phyloP scores from a whole-genome alignment of 2,888 invertebrate genomes.

The Melikaiella ostensackeni region DNA sequence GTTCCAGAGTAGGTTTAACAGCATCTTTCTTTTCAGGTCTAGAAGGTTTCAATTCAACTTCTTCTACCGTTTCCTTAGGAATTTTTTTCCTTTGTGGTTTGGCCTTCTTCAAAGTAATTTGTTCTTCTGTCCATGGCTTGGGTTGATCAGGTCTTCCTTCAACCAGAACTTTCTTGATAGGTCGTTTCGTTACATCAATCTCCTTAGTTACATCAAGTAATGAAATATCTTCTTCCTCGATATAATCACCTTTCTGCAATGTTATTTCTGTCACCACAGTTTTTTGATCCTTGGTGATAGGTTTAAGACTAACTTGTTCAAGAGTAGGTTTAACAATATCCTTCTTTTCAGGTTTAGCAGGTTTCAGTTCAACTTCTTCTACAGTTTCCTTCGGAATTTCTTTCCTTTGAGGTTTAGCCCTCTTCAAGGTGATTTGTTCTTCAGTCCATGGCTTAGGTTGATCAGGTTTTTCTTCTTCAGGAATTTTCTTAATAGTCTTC shows the following conservation, averaged over 20 bases:
- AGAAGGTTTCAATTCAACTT: slow-evolving; percentile 80
- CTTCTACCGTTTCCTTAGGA: slow-evolving; percentile 74
- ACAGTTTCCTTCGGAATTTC: slow-evolving; percentile 66
- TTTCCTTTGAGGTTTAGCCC: slow-evolving; percentile 62
- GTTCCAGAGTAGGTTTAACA: slow-evolving; percentile 64
- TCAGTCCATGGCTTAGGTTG: slow-evolving; percentile 74
- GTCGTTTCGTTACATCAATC: slow-evolving; percentile 53
- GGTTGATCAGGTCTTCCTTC: slow-evolving; percentile 52
- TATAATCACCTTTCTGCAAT: slow-evolving; percentile 51
- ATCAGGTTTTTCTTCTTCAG: slow-evolving; percentile 69
- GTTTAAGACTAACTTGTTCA: slow-evolving; percentile 61
- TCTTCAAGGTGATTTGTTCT: slow-evolving; percentile 70
- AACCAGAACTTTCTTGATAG: slow-evolving; percentile 63
- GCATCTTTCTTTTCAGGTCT: slow-evolving; percentile 75
- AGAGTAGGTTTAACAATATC: slow-evolving; percentile 64
- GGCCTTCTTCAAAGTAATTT: slow-evolving; percentile 79
- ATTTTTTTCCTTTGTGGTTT: slow-evolving; percentile 74
- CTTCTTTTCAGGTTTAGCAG: slow-evolving; percentile 77
- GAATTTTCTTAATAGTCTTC: not conserved
- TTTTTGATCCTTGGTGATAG: slow-evolving; percentile 59
- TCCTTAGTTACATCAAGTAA: slow-evolving; percentile 58
- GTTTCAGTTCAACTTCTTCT: slow-evolving; percentile 79
- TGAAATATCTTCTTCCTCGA: slow-evolving; percentile 61
- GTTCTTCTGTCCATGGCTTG: slow-evolving; percentile 83
- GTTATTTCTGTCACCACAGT: slow-evolving; percentile 57